phyloP scores from a whole-genome alignment of 1,140 invertebrate genomes.

The Marisa cornuarietis region DNA sequence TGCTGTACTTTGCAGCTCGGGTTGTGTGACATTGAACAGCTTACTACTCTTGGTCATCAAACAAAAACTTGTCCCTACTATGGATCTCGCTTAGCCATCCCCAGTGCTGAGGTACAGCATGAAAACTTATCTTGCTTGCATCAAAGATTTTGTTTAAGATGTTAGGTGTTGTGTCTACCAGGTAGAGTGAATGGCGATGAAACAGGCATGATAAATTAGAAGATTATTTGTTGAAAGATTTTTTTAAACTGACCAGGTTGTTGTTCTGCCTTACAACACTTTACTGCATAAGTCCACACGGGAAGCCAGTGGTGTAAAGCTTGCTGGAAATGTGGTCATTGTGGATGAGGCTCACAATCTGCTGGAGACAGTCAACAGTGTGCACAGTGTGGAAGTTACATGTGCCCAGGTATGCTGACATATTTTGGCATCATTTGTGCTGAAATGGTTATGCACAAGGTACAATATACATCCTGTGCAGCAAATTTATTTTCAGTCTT shows the following conservation, averaged over 20 bases:
- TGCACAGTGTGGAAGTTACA: conserved; percentile 81
- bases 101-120: conserved; percentile 77
- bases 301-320: conserved; percentile 82
- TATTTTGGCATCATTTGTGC: too few species aligned
- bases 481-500: too few species aligned
- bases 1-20: conserved; percentile 65
- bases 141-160: not conserved
- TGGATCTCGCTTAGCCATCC: conserved; percentile 80
- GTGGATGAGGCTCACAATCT: conserved; percentile 99
- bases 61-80: conserved; percentile 91
- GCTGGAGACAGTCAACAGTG: conserved; percentile 86
- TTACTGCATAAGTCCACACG: conserved; percentile 88
- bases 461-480: too few species aligned
- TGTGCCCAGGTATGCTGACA: conserved; percentile 69
- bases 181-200: not conserved
- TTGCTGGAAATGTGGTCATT: conserved; percentile 87
- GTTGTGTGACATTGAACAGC: conserved; percentile 89
- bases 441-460: too few species aligned
- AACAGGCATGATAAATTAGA: too few species aligned
- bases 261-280: conserved; percentile 70
- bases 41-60: conserved; percentile 76
- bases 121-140: not conserved
- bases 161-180: not conserved
- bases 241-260: conserved; percentile 49
- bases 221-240: not conserved